Evolutionary conservation across 2,797 vertebrate genomes (phyloP).

Genomic region (Lates japonicus): DNA sequence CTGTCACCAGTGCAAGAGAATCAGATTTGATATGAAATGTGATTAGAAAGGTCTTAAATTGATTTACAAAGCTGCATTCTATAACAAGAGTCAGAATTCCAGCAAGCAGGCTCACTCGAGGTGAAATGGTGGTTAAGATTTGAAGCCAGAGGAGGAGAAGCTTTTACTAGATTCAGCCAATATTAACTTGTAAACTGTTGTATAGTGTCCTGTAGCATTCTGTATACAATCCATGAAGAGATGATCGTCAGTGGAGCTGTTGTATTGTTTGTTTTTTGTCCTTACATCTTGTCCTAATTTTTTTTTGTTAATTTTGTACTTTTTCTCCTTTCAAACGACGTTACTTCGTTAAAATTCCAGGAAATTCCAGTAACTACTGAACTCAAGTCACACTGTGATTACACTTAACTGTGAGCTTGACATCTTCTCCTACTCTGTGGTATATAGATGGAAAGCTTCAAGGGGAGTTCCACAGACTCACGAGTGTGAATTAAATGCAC

Average conservation of each 20-base stretch:
- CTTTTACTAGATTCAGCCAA: conserved; percentile 1
- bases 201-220: neutral
- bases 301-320: neutral
- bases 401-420: neutral
- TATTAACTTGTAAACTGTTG: conserved; percentile 18
- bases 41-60: neutral
- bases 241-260: neutral
- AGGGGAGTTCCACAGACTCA: conserved; percentile 13
- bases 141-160: neutral
- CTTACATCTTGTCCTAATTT: too few relatives aligned
- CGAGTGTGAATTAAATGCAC: conserved; percentile 37
- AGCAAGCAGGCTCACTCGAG: neutral
- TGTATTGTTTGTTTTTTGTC: neutral
- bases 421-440: neutral
- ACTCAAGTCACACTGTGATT: neutral
- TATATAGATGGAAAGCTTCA: neutral
- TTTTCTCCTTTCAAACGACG: neutral
- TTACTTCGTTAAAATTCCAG: neutral
- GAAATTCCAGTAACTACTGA: conserved; percentile 1
- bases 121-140: neutral
- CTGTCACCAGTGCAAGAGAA: conserved; percentile 1
- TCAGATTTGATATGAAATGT: neutral
- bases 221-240: neutral
- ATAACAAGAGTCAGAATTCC: neutral
- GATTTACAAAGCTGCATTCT: neutral